These are phyloP conservation scores for Nowickia ferox DNA, from an alignment of 2,888 invertebrate genomes.

Conservation along the genomic window DNA sequence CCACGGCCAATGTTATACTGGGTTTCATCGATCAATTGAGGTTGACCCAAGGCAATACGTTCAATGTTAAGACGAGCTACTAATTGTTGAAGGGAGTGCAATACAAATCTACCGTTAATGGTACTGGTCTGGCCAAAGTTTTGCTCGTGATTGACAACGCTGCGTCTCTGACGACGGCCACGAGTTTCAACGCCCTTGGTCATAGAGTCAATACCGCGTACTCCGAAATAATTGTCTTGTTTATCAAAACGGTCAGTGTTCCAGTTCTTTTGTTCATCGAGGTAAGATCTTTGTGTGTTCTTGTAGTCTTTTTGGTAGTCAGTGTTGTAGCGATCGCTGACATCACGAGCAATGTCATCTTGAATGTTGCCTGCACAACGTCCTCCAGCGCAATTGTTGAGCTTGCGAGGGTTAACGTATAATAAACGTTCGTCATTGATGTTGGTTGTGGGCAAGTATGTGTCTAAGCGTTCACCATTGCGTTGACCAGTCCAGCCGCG, in stretches of 20 bases:
- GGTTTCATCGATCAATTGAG: constrained; percentile 79
- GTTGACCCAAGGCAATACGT: constrained; percentile 87
- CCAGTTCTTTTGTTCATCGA: not conserved
- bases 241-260: not conserved
- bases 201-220: not conserved
- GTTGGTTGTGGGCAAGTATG: constrained; percentile 62
- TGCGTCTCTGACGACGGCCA: constrained; percentile 75
- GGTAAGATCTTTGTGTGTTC: not conserved
- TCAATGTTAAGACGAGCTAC: constrained; percentile 89
- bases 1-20: not conserved
- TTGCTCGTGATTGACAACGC: constrained; percentile 77
- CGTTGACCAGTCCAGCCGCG: not conserved
- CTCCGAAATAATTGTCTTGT: not conserved
- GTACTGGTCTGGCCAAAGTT: constrained; percentile 70
- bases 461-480: constrained; percentile 29
- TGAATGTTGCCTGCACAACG: constrained; percentile 65
- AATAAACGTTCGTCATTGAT: constrained; percentile 75
- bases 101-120: constrained; percentile 86
- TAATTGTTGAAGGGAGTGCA: constrained; percentile 87
- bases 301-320: constrained; percentile 63
- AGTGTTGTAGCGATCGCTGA: constrained; percentile 66
- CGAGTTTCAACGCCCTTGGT: not conserved
- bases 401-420: constrained; percentile 74
- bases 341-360: constrained; percentile 60
- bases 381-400: constrained; percentile 56